Percentiles rank a stretch among this genome's conserved stretches.
These are phyloP conservation scores for Onthophagus taurus DNA, from an alignment of 1,140 invertebrate genomes.

Conservation along the genomic window DNA sequence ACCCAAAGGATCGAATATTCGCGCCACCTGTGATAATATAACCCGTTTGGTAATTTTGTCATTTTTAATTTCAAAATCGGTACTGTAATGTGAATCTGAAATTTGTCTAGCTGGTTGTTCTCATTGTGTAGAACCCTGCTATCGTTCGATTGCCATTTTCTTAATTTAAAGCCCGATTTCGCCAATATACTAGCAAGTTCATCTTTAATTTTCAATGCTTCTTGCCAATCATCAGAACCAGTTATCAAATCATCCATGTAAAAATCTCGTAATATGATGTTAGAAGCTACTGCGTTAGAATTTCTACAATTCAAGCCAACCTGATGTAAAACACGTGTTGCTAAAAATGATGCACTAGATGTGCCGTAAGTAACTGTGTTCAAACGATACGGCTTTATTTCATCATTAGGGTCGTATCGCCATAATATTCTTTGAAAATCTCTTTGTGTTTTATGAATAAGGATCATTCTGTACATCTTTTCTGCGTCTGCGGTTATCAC, in stretches of 20 bases:
- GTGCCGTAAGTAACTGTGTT: too few relatives aligned
- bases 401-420: too few relatives aligned
- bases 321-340: slow-evolving; percentile 23
- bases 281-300: slow-evolving; percentile 17
- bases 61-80: too few relatives aligned
- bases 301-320: slow-evolving; percentile 18
- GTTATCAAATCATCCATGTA: slow-evolving; percentile 32
- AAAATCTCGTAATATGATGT: slow-evolving; percentile 21
- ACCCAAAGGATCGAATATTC: slow-evolving; percentile 14
- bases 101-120: slow-evolving; percentile 15
- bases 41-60: slow-evolving; percentile 10
- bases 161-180: slow-evolving; percentile 6
- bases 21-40: slow-evolving; percentile 8
- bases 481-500: too few relatives aligned
- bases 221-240: slow-evolving; percentile 16
- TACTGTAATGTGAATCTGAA: background rate
- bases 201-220: slow-evolving; percentile 27
- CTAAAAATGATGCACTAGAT: slow-evolving; percentile 26
- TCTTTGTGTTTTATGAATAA: too few relatives aligned
- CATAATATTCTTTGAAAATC: too few relatives aligned
- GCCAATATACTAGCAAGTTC: background rate
- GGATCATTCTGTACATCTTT: too few relatives aligned
- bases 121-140: background rate
- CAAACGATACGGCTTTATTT: too few relatives aligned
- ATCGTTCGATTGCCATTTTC: slow-evolving; percentile 2